Percentiles rank a stretch among this genome's conserved stretches.
phyloP scores from a whole-genome alignment of 2,888 invertebrate genomes.

The Vesta saturnalis region DNA sequence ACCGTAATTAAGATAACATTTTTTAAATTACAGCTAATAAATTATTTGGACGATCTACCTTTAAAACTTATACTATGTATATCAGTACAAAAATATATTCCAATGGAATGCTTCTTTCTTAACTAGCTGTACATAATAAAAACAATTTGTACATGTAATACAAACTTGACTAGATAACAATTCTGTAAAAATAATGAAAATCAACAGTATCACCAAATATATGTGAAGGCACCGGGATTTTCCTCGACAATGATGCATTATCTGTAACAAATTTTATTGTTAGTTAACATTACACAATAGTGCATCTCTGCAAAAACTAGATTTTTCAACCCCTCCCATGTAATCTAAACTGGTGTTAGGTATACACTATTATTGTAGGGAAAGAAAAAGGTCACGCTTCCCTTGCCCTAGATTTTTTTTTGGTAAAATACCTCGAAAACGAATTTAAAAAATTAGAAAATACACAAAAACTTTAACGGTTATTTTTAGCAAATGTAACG shows the following conservation, averaged over 20 bases:
- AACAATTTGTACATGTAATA: slow-evolving; percentile 26
- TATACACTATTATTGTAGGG: not conserved
- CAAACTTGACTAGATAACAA: slow-evolving; percentile 36
- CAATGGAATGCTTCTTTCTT: not conserved
- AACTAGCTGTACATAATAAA: slow-evolving; percentile 15
- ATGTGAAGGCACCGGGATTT: slow-evolving; percentile 21
- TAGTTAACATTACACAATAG: not conserved
- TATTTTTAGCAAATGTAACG: slow-evolving; percentile 1
- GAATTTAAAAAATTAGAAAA: not conserved
- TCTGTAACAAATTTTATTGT: slow-evolving; percentile 1
- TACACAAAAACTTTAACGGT: slow-evolving; percentile 1
- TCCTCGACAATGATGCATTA: not conserved
- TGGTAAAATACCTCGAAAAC: not conserved
- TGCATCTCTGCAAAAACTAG: no score
- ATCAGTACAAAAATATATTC: slow-evolving; percentile 22
- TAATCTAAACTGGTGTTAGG: not conserved
- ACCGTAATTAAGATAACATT: slow-evolving; percentile 9
- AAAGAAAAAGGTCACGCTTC: slow-evolving; percentile 8
- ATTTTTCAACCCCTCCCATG: not conserved
- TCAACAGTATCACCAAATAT: slow-evolving; percentile 30
- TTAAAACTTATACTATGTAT: slow-evolving; percentile 5
- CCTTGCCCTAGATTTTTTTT: slow-evolving; percentile 6
- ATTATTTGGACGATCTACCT: slow-evolving; percentile 9
- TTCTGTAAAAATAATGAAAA: slow-evolving; percentile 21
- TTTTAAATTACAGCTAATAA: slow-evolving; percentile 9